Evolutionary conservation across 1,140 invertebrate species (phyloP), one percentile per base, ranked within the genome.

Genomic region (Sarcophaga bullata): DNA sequence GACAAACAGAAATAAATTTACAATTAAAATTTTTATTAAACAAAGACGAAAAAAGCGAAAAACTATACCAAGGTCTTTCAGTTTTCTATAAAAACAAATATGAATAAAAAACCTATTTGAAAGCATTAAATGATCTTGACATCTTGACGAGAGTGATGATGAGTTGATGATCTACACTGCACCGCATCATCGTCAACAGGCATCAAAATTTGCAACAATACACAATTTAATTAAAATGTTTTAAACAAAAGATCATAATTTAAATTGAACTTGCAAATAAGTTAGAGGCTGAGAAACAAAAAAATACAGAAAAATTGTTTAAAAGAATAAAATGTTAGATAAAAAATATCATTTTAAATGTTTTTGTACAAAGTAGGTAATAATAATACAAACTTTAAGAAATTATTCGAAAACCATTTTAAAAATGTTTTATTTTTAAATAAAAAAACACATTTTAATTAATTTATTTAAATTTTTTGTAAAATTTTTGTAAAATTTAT

Each of bases 11-110:
- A n/a, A n/a, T n/a, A 50, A n/a, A 76, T 48, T 76, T 52, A 82
- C n/a, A 76, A 82, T 62, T 80, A 25, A 80, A 50, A 19, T 80
- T 50, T 76, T 37, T 58, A 78, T 17, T 9, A 50, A n/a, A n/a
- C n/a, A n/a, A 78, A 78, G 13, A 80, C 25, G 4, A 37, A 37
- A 37, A 37, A 37, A 37, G 4, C 1, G 50, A 19, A 68, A 19
- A 68, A 19, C 19, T n/a, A 78, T 6, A 7, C 3, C 52, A 82
- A 68, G 73, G 37, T 76, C 73, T 17, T 49, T 58, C 1, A 58
- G n/a, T 58, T 58, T n/a, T 17, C 13, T n/a, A 25, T 17, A 47
- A 11, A 80, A 25, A 80, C 6, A 10, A 73, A 25, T 73, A 10
- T 17, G 25, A 73, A 73, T 10, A 73, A 73, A 73, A 73, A 73